Percentiles rank a stretch among this genome's conserved stretches.
These are phyloP conservation scores for Sprattus sprattus DNA, from an alignment of 2,113 vertebrate species.

Conservation along the genomic window DNA sequence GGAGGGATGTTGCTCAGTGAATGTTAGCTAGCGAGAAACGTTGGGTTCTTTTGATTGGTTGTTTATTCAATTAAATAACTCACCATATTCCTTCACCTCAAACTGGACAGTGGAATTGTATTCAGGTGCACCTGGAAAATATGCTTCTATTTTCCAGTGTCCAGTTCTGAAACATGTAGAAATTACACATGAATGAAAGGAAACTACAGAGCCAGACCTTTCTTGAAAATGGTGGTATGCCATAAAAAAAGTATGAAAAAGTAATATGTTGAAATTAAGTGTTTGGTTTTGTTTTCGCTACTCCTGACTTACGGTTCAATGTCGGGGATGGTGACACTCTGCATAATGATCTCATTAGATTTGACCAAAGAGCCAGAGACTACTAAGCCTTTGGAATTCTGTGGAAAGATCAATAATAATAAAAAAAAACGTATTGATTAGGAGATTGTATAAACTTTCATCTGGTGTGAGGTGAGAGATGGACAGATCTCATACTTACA, in stretches of 20 bases:
- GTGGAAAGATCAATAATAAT: constrained; percentile 33
- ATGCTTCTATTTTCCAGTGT: constrained; percentile 67
- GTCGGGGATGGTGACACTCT: constrained; percentile 60
- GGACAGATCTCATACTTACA: constrained; percentile 52
- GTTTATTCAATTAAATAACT: constrained; percentile 23
- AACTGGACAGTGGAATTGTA: constrained; percentile 63
- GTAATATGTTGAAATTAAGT: not conserved
- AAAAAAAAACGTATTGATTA: too few relatives aligned
- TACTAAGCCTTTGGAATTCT: constrained; percentile 66
- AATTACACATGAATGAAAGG: not conserved
- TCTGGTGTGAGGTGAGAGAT: not conserved
- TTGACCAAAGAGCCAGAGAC: constrained; percentile 50
- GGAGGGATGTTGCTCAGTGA: too few relatives aligned
- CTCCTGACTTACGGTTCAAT: constrained; percentile 56
- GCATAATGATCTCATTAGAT: constrained; percentile 46
- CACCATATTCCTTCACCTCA: constrained; percentile 71
- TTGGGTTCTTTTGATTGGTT: too few relatives aligned
- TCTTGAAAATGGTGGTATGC: not conserved
- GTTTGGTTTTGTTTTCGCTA: constrained; percentile 9
- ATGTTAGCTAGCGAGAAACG: too few relatives aligned
- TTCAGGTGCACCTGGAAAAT: constrained; percentile 55
- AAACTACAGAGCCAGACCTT: not conserved
- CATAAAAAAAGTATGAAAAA: not conserved
- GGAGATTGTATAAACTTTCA: not conserved
- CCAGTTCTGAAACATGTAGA: constrained; percentile 59